Conservation (phyloP, 2,113 vertebrate species). For the Percina caprodes region DNA sequence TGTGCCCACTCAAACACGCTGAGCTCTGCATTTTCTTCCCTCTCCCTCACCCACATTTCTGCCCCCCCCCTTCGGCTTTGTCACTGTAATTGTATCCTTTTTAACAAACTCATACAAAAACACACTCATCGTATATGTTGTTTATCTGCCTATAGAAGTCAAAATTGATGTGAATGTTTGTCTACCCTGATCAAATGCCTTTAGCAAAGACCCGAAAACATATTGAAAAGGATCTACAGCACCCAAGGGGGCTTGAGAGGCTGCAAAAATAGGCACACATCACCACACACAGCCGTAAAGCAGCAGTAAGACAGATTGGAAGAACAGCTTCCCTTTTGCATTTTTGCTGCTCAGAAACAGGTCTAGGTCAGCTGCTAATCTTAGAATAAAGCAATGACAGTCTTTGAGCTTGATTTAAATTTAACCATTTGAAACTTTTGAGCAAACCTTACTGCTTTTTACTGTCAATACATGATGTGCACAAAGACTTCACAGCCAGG, state of each 20-base stretch:
- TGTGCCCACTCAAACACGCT: constrained; percentile 77
- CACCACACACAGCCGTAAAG: constrained; percentile 58
- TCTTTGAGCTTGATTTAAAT: constrained; percentile 6
- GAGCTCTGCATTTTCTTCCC: constrained; percentile 74
- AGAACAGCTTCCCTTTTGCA: constrained; percentile 30
- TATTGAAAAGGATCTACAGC: constrained; percentile 35
- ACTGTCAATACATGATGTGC: neutral
- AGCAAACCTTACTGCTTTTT: constrained; percentile 5
- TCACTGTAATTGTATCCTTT: neutral
- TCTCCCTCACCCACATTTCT: constrained; percentile 5
- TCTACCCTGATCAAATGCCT: constrained; percentile 25
- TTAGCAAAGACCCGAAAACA: constrained; percentile 10
- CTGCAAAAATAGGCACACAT: constrained; percentile 67
- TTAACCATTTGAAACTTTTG: constrained; percentile 21
- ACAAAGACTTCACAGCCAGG: neutral
- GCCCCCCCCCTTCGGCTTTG: constrained; percentile 14
- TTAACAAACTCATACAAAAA: neutral
- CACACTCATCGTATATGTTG: neutral
- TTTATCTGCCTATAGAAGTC: neutral
- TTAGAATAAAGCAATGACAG: constrained; percentile 41
- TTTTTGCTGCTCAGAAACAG: constrained; percentile 46
- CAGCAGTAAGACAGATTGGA: constrained; percentile 63
- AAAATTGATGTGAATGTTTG: neutral
- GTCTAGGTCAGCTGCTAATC: constrained; percentile 64
- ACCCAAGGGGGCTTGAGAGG: constrained; percentile 43